Percentiles rank a stretch among this genome's conserved stretches.
phyloP scores from a whole-genome alignment of 2,888 invertebrate genomes.

The Drosophila diplacantha region DNA sequence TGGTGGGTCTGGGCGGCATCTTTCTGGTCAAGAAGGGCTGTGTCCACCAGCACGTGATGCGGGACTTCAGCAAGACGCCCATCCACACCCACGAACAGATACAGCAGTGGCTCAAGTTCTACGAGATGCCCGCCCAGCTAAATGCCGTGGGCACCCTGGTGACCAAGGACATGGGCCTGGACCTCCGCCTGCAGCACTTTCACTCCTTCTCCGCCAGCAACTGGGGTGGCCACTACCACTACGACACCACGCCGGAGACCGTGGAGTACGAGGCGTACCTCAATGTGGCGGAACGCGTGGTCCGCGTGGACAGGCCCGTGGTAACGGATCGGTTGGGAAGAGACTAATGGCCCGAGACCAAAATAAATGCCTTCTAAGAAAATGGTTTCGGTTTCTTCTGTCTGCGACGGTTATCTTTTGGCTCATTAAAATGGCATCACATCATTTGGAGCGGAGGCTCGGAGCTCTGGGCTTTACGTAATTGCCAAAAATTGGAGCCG shows the following conservation, averaged over 20 bases:
- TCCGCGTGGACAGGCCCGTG: constrained; percentile 86
- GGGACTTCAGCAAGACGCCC: constrained; percentile 89
- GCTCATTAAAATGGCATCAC: constrained; percentile 1
- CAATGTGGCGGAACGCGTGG: constrained; percentile 84
- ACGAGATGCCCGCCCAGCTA: constrained; percentile 92
- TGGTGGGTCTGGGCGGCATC: constrained; percentile 91
- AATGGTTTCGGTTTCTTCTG: constrained; percentile 28
- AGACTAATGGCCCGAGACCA: constrained; percentile 18
- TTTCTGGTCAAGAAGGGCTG: constrained; percentile 90
- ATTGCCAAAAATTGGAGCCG: constrained; percentile 34
- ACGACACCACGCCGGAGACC: constrained; percentile 92
- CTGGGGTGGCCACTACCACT: constrained; percentile 97
- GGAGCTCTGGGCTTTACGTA: constrained; percentile 28
- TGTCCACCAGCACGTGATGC: constrained; percentile 96
- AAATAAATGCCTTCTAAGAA: constrained; percentile 25
- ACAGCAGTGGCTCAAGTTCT: constrained; percentile 93
- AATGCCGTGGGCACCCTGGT: constrained; percentile 92
- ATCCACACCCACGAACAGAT: constrained; percentile 85
- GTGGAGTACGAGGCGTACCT: constrained; percentile 94
- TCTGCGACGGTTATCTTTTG: background rate
- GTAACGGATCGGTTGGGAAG: constrained; percentile 74
- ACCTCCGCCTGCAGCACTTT: constrained; percentile 96
- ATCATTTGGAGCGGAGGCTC: constrained; percentile 19
- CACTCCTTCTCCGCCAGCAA: constrained; percentile 92
- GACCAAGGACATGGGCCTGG: constrained; percentile 89